A percentile compares a stretch with the other conserved stretches of the same genome.
Evolutionary conservation across 2,113 vertebrate species (phyloP).

Genomic region (Phodopus roborovskii): DNA sequence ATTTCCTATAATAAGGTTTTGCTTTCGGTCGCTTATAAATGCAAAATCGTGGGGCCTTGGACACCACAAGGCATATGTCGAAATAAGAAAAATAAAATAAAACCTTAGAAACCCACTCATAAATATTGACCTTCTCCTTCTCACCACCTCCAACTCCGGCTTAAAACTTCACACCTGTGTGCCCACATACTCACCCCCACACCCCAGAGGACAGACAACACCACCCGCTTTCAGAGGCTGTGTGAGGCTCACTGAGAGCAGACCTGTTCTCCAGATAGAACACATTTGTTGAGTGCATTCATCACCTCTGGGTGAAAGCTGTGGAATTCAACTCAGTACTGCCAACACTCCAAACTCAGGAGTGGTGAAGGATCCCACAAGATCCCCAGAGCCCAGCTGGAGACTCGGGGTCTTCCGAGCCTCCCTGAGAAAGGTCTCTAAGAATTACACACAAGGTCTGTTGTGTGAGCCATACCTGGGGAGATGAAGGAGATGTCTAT

Average conservation of each 20-base stretch:
- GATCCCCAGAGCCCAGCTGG: background rate
- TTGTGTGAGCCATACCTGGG: background rate
- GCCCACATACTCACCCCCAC: slow-evolving; percentile 44
- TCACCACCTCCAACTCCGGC: slow-evolving; percentile 17
- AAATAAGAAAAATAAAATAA: slow-evolving; percentile 80
- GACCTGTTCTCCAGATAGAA: slow-evolving; percentile 74
- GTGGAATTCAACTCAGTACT: slow-evolving; percentile 27
- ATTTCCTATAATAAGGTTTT: slow-evolving; percentile 79
- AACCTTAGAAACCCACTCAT: slow-evolving; percentile 69
- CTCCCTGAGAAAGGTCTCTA: background rate
- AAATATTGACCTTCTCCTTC: slow-evolving; percentile 79
- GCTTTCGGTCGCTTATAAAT: slow-evolving; percentile 73
- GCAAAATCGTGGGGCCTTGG: slow-evolving; percentile 46
- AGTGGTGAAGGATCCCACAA: slow-evolving; percentile 29
- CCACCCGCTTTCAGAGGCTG: slow-evolving; percentile 72
- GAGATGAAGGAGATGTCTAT: background rate
- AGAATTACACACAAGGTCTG: background rate
- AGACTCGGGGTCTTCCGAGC: background rate
- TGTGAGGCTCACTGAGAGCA: slow-evolving; percentile 1
- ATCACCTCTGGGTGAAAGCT: slow-evolving; percentile 67
- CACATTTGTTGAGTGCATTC: slow-evolving; percentile 76
- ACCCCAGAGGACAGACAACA: slow-evolving; percentile 71
- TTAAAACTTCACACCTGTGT: slow-evolving; percentile 55
- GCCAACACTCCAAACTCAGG: slow-evolving; percentile 45
- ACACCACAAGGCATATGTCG: slow-evolving; percentile 66